Conservation (phyloP, 2,113 vertebrate species). For the Notarius quadriscutis region DNA sequence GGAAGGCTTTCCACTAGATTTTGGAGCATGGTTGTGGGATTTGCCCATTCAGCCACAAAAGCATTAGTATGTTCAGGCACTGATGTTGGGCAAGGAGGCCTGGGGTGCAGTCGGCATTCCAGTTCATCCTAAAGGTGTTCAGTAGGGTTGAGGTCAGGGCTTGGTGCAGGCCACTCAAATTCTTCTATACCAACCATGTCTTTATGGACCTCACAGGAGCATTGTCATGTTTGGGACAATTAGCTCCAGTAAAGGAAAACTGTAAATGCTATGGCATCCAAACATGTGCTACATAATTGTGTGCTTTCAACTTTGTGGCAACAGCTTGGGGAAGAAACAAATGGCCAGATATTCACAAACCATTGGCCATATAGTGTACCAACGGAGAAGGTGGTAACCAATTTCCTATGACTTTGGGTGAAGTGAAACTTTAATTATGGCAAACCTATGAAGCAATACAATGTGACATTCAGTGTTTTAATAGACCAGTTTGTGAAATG, state of each 20-base stretch:
- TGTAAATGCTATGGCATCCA: neutral
- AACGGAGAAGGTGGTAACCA: neutral
- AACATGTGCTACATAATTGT: neutral
- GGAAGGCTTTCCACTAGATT: neutral
- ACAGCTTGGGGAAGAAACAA: neutral
- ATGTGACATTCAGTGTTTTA: neutral
- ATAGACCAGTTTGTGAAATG: neutral
- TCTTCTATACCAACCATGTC: neutral
- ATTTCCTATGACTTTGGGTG: neutral
- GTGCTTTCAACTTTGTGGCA: neutral
- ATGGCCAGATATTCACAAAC: neutral
- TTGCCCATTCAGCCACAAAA: neutral
- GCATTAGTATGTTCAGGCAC: neutral
- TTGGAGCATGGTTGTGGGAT: neutral
- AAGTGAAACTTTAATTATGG: neutral
- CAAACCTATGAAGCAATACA: neutral
- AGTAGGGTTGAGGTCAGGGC: neutral
- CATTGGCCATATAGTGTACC: neutral
- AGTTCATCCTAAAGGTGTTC: neutral
- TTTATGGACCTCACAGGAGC: neutral
- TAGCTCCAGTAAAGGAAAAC: neutral
- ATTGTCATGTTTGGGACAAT: neutral
- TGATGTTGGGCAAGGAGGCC: neutral
- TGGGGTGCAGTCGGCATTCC: neutral
- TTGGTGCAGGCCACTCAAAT: neutral